Evolutionary conservation across 1,140 invertebrate species (phyloP).

Genomic region (Lepidotrigona ventralis): DNA sequence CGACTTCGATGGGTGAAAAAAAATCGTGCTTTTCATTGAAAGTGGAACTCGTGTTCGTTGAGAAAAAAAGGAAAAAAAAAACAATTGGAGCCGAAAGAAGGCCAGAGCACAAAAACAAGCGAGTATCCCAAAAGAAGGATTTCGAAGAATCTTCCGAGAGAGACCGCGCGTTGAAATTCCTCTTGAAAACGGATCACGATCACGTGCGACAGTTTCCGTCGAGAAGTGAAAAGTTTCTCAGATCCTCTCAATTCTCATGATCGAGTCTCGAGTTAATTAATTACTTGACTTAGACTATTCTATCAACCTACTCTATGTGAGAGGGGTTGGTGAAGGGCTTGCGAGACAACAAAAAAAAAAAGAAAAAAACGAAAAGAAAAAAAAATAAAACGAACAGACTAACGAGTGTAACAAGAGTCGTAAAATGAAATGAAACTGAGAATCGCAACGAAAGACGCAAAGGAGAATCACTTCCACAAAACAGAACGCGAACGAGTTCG

Average conservation of each 20-base stretch:
- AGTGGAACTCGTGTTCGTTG: background rate
- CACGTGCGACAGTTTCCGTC: background rate
- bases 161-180: background rate
- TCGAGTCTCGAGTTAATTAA: constrained; percentile 49
- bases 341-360: constrained; percentile 49
- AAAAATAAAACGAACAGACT: constrained; percentile 22
- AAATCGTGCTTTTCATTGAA: background rate
- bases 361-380: constrained; percentile 12
- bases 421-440: constrained; percentile 11
- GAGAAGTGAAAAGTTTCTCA: constrained; percentile 24
- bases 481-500: background rate
- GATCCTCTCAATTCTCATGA: constrained; percentile 51
- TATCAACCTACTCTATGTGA: constrained; percentile 64
- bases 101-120: constrained; percentile 17
- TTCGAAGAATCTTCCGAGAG: constrained; percentile 12
- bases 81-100: background rate
- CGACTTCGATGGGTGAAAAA: background rate
- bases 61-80: background rate
- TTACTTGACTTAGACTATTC: constrained; percentile 50
- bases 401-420: background rate
- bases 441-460: background rate
- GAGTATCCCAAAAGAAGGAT: constrained; percentile 26
- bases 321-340: constrained; percentile 60
- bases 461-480: constrained; percentile 1
- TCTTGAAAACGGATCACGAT: background rate